A percentile compares a stretch with the other conserved stretches of the same genome.
Conservation (phyloP, 2,797 vertebrate species). For the Trematomus bernacchii region DNA sequence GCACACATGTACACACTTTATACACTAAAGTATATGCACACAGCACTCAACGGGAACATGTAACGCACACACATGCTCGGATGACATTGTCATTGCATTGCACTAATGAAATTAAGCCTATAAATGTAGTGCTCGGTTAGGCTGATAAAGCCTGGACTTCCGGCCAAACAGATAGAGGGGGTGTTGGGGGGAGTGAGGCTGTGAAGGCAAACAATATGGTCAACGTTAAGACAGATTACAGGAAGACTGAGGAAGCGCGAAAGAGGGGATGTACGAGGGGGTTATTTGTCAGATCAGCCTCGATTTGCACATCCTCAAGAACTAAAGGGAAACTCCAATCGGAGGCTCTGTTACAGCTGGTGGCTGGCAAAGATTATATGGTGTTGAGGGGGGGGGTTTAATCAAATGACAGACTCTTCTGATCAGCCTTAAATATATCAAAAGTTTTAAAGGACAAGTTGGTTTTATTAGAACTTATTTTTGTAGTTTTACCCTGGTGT, state of each 20-base stretch:
- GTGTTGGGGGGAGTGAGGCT: constrained; percentile 21
- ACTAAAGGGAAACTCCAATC: constrained; percentile 26
- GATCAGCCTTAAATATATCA: constrained; percentile 3
- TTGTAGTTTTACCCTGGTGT: background rate
- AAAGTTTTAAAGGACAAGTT: background rate
- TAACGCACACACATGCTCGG: constrained; percentile 38
- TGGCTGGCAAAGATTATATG: constrained; percentile 25
- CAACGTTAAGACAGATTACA: constrained; percentile 55
- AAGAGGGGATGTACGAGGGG: constrained; percentile 30
- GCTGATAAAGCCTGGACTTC: constrained; percentile 67
- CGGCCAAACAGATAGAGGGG: constrained; percentile 48
- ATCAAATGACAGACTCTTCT: constrained; percentile 25
- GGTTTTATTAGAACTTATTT: background rate
- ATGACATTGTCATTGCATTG: constrained; percentile 69
- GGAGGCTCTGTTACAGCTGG: constrained; percentile 3
- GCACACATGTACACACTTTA: constrained; percentile 29
- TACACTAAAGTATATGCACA: constrained; percentile 8
- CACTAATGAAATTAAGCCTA: constrained; percentile 76
- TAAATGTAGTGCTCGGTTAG: constrained; percentile 63
- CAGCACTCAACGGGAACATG: constrained; percentile 31
- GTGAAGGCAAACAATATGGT: constrained; percentile 45
- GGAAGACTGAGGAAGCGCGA: constrained; percentile 35
- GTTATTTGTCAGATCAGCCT: constrained; percentile 45
- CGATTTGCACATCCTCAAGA: constrained; percentile 48
- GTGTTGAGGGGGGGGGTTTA: constrained; percentile 4